Percentiles rank a stretch among this genome's conserved stretches.
These are phyloP conservation scores for Bibio marci DNA, from an alignment of 2,888 invertebrate species.

Conservation along the genomic window DNA sequence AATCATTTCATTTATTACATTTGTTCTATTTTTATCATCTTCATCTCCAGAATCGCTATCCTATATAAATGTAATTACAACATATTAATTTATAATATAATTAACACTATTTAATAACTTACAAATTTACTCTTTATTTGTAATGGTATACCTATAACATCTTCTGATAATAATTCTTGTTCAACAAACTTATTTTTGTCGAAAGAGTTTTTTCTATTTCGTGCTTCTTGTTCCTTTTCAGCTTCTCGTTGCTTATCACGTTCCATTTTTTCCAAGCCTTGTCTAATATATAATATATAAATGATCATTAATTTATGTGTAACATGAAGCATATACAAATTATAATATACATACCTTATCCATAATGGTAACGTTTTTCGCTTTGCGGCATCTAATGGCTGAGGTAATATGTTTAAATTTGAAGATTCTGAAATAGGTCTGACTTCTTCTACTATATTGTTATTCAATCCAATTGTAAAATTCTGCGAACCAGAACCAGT, in stretches of 20 bases:
- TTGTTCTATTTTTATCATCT: slow-evolving; percentile 28
- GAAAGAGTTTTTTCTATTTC: too few relatives aligned
- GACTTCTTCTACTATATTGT: background rate
- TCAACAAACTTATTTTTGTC: too few relatives aligned
- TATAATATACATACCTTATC: slow-evolving; percentile 72
- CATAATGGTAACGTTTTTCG: slow-evolving; percentile 87
- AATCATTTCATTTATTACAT: slow-evolving; percentile 18
- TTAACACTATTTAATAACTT: too few relatives aligned
- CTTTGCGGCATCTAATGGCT: slow-evolving; percentile 63
- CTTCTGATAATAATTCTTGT: too few relatives aligned
- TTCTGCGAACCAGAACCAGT: background rate
- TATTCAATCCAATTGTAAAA: background rate
- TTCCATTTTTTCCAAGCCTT: slow-evolving; percentile 94
- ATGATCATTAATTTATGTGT: too few relatives aligned
- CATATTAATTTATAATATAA: too few relatives aligned
- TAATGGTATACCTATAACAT: too few relatives aligned
- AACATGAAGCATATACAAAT: too few relatives aligned
- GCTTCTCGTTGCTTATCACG: slow-evolving; percentile 76
- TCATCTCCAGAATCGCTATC: slow-evolving; percentile 4
- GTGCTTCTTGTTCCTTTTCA: slow-evolving; percentile 60
- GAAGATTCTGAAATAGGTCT: too few relatives aligned
- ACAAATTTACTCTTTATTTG: too few relatives aligned
- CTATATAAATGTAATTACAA: too few relatives aligned
- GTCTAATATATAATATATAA: too few relatives aligned
- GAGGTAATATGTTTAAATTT: slow-evolving; percentile 17